Evolutionary conservation across 1,140 invertebrate species (phyloP).

Genomic region (Drosophila virilis): DNA sequence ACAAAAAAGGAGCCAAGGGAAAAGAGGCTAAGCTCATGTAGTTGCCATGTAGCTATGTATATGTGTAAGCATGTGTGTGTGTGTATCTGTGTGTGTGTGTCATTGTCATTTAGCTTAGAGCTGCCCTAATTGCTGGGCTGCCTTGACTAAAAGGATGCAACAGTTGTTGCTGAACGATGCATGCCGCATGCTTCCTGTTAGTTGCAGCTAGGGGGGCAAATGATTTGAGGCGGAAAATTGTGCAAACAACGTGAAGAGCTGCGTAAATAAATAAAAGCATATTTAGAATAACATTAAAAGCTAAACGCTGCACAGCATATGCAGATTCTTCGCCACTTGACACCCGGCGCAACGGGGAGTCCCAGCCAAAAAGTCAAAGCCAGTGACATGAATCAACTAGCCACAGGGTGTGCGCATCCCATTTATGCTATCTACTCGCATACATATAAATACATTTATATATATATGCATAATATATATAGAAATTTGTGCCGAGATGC

Average conservation of each 20-base stretch:
- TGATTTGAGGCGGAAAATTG: slow-evolving; percentile 41
- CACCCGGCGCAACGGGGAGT: not conserved
- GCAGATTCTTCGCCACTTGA: slow-evolving; percentile 17
- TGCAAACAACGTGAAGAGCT: slow-evolving; percentile 42
- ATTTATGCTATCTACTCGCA: too few relatives aligned
- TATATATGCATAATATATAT: not conserved
- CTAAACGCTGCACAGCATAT: slow-evolving; percentile 19
- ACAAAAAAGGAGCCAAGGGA: not conserved
- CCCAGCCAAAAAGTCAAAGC: not conserved
- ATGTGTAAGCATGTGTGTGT: slow-evolving; percentile 3
- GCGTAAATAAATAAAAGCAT: slow-evolving; percentile 49
- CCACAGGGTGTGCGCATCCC: not conserved
- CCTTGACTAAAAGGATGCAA: slow-evolving; percentile 31
- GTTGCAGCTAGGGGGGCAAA: slow-evolving; percentile 6
- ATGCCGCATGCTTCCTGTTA: not conserved
- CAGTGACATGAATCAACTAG: not conserved
- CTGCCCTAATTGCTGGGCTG: slow-evolving; percentile 54
- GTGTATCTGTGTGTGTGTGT: slow-evolving; percentile 7
- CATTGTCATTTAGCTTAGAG: slow-evolving; percentile 56
- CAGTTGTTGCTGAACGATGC: slow-evolving; percentile 22
- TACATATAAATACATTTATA: too few relatives aligned
- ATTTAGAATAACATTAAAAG: slow-evolving; percentile 55
- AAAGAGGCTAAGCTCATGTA: slow-evolving; percentile 32
- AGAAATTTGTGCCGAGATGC: slow-evolving; percentile 6
- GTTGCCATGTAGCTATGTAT: slow-evolving; percentile 12